Percentiles rank a stretch among this genome's conserved stretches.
These are phyloP conservation scores for Aphelenchoides fujianensis DNA, from an alignment of 1,140 invertebrate species.

Conservation along the genomic window DNA sequence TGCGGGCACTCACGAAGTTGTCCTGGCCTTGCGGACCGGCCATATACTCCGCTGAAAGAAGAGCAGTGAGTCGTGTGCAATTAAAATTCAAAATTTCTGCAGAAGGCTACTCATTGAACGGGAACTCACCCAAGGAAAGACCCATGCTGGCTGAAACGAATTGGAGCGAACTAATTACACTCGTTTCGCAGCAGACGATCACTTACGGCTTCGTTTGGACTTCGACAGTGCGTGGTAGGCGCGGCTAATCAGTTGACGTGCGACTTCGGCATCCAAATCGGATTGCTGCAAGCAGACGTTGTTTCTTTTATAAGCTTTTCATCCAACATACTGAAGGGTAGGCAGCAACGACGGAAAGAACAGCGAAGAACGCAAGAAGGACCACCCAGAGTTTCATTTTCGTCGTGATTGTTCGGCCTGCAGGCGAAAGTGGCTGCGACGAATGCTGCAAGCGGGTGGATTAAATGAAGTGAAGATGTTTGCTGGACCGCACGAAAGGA, in stretches of 20 bases:
- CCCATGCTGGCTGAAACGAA: conserved; percentile 45
- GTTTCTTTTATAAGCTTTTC: neutral
- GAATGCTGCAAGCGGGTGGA: neutral
- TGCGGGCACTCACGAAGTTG: too few relatives aligned
- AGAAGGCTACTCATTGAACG: too few relatives aligned
- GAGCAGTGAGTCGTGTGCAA: too few relatives aligned
- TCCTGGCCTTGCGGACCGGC: conserved; percentile 48
- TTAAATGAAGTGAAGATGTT: too few relatives aligned
- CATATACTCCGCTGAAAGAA: conserved; percentile 53
- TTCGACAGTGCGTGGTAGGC: conserved; percentile 39
- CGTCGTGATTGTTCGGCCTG: neutral
- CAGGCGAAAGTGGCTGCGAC: neutral
- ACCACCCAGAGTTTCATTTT: conserved; percentile 33
- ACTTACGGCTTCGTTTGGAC: conserved; percentile 47
- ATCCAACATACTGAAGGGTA: conserved; percentile 22
- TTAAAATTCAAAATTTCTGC: too few relatives aligned
- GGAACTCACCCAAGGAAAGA: conserved; percentile 46
- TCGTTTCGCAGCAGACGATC: neutral
- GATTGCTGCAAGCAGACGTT: neutral
- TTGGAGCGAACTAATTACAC: neutral
- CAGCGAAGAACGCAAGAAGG: conserved; percentile 30
- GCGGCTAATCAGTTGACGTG: conserved; percentile 28
- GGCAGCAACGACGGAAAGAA: conserved; percentile 11
- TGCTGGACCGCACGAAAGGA: too few relatives aligned
- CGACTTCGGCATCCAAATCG: conserved; percentile 12